These are phyloP conservation scores for Enteromius argenteus DNA, from an alignment of 2,797 vertebrate species.

Conservation along the genomic window DNA sequence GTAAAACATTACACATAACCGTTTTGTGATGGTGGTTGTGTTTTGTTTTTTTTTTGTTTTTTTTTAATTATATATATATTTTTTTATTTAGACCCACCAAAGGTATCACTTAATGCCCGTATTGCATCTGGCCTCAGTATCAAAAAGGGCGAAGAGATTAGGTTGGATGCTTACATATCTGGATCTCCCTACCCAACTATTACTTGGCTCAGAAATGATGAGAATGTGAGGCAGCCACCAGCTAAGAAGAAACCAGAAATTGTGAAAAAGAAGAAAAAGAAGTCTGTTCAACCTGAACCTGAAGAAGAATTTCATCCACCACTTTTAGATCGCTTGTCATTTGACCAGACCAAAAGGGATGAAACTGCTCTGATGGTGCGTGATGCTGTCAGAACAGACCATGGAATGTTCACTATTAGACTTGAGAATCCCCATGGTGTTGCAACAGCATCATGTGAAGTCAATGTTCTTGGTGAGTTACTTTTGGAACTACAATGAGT, in stretches of 20 bases:
- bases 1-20: not conserved
- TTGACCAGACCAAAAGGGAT: conserved; percentile 88
- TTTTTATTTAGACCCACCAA: conserved; percentile 87
- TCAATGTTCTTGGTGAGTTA: conserved; percentile 89
- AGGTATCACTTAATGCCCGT: conserved; percentile 83
- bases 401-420: conserved; percentile 89
- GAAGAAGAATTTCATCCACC: conserved; percentile 87
- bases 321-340: conserved; percentile 86
- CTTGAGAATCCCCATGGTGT: conserved; percentile 92
- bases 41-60: not conserved
- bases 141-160: conserved; percentile 89
- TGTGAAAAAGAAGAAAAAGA: conserved; percentile 81
- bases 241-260: conserved; percentile 82
- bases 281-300: conserved; percentile 76
- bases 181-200: conserved; percentile 95
- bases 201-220: conserved; percentile 91
- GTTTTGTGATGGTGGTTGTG: not conserved
- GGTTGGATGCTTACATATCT: conserved; percentile 88
- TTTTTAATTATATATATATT: not conserved
- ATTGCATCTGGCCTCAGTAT: conserved; percentile 86
- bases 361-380: conserved; percentile 85
- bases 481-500: not conserved
- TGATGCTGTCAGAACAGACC: conserved; percentile 88
- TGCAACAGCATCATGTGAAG: conserved; percentile 88
- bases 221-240: conserved; percentile 83